Evolutionary conservation across 2,113 vertebrate species (phyloP), one percentile per base, ranked within the genome.

Genomic region (Neolamprologus fasciatus): DNA sequence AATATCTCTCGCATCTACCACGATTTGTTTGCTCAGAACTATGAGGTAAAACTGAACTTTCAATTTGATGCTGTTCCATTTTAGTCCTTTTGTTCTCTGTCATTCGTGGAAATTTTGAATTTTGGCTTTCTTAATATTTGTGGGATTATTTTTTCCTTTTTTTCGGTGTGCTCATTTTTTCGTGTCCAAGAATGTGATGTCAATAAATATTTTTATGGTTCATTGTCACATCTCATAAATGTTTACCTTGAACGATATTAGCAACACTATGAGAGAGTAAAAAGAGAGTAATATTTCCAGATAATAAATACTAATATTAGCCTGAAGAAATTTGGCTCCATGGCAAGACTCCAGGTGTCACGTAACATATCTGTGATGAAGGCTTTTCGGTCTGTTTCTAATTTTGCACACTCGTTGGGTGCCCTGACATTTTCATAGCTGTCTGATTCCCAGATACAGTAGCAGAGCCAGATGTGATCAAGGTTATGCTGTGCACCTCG

Each of bases 171-270:
- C 88, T 79, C 91, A 50, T 89, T 91, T 88, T 76, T 93, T 90
- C 81, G 40, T 93, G 88, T 90, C 85, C 21, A 61, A 80, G 61
- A 91, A 88, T 87, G 87, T 94, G 84, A 92, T 90, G 91, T 95
- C 90, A 94, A 94, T 95, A 92, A 95, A 96, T 95, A 93, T 96
- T 95, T 95, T 94, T 95, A 94, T 92, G 92, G 90, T 93, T 93
- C 83, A 89, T 81, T 84, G 26, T 51, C 54, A 35, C 4, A 89
- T 84, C 23, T 85, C 14, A 12, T 81, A n/a, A 61, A 58, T 91
- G n/a, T 57, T 42, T 37, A 81, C 26, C 12, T 19, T 71, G 16
- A 19, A 57, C 21, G 5, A n/a, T 31, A 26, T 66, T 50, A 51
- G 26, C 73, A 82, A 5, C n/a, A 40, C 40, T 68, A 21, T 68